Base-by-base conservation (phyloP, 2,797 vertebrate genomes). In the Zenarchopterus dispar region DNA sequence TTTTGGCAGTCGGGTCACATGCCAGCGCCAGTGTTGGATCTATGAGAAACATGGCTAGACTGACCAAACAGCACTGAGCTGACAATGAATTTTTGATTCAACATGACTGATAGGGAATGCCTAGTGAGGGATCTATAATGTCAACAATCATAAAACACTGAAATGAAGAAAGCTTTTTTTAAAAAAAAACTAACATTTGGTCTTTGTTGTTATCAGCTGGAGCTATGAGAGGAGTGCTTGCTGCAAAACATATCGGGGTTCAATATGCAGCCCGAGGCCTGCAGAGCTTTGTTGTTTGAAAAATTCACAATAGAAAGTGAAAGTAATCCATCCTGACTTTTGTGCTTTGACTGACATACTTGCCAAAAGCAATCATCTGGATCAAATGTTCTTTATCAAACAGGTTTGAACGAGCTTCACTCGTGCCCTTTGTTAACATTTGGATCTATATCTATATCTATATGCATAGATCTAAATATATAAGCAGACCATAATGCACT, bases 261-360 rank as follows among this genome's bases (percentile, higher is more conserved):
- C 5, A 51, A 42, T 21, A 21, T 43, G n/a, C n/a, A 50, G 50
- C 23, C 48, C 22, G 7, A 39, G 28, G 22, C 48, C n/a, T 18
- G 24, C 0, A 43, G 50, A 39, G 46, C 5, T 50, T 22, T 47
- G 23, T 17, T 18, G 28, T 7, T 18, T 50, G 11, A 21, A 16
- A 19, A 15, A 45, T 53, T 16, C 19, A 47, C n/a, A 6, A 28
- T 9, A 31, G 45, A 21, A 16, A 24, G 16, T 26, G 6, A 66
- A 76, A 56, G 33, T 28, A 22, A 33, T 42, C 6, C 2, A 44
- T 62, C 41, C 24, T 31, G 15, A 45, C 23, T 47, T 24, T 22
- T 2, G 43, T 53, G 21, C n/a, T 65, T 57, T 49, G 36, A 75
- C 4, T 54, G 66, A 44, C 42, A 45, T 6, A 28, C 31, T 22